phyloP scores from a whole-genome alignment of 1,140 invertebrate species.

The Neotoxoptera formosana region DNA sequence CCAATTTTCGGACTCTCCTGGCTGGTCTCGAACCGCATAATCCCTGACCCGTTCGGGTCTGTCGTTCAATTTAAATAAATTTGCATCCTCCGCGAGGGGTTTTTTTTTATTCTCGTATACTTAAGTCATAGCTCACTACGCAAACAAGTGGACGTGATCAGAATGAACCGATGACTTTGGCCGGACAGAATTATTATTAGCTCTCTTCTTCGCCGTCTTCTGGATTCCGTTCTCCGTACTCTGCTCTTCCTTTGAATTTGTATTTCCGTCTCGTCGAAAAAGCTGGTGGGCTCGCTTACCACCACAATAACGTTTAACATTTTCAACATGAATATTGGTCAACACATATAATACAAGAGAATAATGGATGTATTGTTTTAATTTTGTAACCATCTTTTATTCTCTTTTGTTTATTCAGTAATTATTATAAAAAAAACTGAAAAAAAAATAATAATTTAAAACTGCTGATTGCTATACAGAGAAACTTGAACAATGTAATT shows the following conservation, averaged over 20 bases:
- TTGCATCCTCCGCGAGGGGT: constrained; percentile 1
- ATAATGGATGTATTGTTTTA: neutral
- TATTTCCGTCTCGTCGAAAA: constrained; percentile 22
- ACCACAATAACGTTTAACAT: neutral
- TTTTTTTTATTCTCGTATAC: constrained; percentile 46
- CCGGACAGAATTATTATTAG: constrained; percentile 55
- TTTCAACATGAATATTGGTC: neutral
- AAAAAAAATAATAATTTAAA: neutral
- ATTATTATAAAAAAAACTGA: neutral
- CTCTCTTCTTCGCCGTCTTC: neutral
- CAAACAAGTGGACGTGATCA: constrained; percentile 55
- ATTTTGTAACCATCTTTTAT: neutral
- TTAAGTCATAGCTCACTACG: constrained; percentile 52
- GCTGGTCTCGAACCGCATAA: constrained; percentile 38
- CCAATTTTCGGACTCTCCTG: constrained; percentile 39
- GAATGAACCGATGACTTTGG: constrained; percentile 46
- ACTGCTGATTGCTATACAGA: neutral
- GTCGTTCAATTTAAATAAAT: constrained; percentile 54
- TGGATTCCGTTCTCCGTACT: neutral
- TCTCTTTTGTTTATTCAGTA: neutral
- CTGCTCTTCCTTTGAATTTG: constrained; percentile 15
- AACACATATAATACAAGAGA: neutral
- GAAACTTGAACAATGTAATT: neutral
- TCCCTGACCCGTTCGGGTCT: constrained; percentile 46
- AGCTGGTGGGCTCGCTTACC: neutral